A percentile compares a stretch with the other conserved stretches of the same genome.
Conservation (phyloP, 2,888 invertebrate genomes). For the Chrysolina oricalcia region DNA sequence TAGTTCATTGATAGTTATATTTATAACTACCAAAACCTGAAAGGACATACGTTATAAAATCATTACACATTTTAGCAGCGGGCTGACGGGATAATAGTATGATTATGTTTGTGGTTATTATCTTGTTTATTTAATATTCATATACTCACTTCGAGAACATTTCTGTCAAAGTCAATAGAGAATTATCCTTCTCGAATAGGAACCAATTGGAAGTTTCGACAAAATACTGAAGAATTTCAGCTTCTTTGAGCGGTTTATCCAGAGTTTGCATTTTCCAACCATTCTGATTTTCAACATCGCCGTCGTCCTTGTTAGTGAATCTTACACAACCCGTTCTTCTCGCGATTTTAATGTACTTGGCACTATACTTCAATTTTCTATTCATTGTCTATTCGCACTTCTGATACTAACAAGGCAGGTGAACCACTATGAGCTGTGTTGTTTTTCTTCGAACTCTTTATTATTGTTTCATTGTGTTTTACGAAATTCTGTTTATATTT, state of each 20-base stretch:
- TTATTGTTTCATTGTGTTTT: slow-evolving; percentile 42
- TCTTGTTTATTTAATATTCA: too few relatives aligned
- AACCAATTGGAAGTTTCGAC: slow-evolving; percentile 67
- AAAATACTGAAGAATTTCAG: slow-evolving; percentile 61
- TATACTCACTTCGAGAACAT: slow-evolving; percentile 59
- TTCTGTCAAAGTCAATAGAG: slow-evolving; percentile 56
- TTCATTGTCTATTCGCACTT: slow-evolving; percentile 39
- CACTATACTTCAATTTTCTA: slow-evolving; percentile 52
- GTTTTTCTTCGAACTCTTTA: slow-evolving; percentile 33
- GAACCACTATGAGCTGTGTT: slow-evolving; percentile 21
- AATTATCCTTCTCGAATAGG: slow-evolving; percentile 61
- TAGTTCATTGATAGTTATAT: too few relatives aligned
- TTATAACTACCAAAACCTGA: too few relatives aligned
- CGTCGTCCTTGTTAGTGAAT: slow-evolving; percentile 51
- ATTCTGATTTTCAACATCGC: slow-evolving; percentile 48
- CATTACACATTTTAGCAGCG: too few relatives aligned
- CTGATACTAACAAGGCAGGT: slow-evolving; percentile 13
- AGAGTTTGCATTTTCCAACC: slow-evolving; percentile 51
- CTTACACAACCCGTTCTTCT: slow-evolving; percentile 59
- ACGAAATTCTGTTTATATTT: slow-evolving; percentile 42
- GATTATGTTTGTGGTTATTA: too few relatives aligned
- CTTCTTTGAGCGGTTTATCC: slow-evolving; percentile 57
- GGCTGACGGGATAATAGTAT: too few relatives aligned
- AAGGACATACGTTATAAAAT: too few relatives aligned
- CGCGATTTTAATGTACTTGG: slow-evolving; percentile 57